These are phyloP conservation scores for Mechanitis mazaeus DNA, from an alignment of 2,888 invertebrate genomes.

Conservation along the genomic window DNA sequence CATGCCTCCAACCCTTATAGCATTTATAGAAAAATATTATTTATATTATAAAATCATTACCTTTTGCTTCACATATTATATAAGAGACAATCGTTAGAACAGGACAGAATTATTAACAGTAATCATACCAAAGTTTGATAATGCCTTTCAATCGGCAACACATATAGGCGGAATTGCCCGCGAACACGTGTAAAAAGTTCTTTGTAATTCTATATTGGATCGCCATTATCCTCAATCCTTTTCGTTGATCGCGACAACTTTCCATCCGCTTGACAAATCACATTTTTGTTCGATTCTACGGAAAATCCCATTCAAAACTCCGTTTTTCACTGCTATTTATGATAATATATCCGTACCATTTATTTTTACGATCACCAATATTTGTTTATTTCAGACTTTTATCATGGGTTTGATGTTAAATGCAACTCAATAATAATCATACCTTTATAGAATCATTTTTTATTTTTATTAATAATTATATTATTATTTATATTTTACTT, in stretches of 20 bases:
- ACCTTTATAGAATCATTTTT: no score
- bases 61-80: no score
- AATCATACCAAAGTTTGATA: no score
- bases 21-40: no score
- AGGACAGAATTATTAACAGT: no score
- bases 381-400: neutral
- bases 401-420: neutral
- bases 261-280: slow-evolving; percentile 18
- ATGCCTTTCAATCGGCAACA: neutral
- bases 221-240: slow-evolving; percentile 22
- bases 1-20: no score
- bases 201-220: slow-evolving; percentile 17
- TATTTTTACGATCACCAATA: neutral
- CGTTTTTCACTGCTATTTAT: slow-evolving; percentile 8
- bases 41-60: no score
- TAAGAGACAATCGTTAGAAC: no score
- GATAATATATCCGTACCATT: neutral
- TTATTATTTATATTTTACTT: no score
- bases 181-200: slow-evolving; percentile 12
- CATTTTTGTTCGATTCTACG: slow-evolving; percentile 11
- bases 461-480: no score
- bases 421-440: neutral
- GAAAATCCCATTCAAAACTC: slow-evolving; percentile 4
- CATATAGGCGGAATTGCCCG: neutral
- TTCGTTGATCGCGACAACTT: slow-evolving; percentile 18